Evolutionary conservation across 2,113 vertebrate genomes (phyloP), one percentile per base, ranked within the genome.

Genomic region (Circaetus gallicus): DNA sequence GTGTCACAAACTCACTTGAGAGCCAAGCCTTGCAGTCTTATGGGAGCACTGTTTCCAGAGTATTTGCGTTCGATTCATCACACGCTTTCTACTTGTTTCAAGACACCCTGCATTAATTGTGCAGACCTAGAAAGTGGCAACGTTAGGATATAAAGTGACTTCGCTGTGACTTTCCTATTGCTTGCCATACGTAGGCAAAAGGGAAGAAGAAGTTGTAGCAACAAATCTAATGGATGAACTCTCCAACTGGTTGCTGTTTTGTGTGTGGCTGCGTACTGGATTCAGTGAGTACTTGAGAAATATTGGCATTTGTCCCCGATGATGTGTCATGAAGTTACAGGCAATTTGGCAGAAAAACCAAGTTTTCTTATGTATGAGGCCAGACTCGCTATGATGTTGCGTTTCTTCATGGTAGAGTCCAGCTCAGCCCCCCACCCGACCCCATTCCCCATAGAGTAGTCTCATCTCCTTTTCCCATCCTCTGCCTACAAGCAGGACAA

Each of bases 241-340:
- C 58, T 72, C 59, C 8, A 16, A 56, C 53, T 74, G 28, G 26
- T 83, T 58, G 50, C 86, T 89, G 38, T 43, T 95, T 76, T 87
- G 62, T 79, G 58, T 79, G 81, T 91, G 84, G 40, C 77, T 85
- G 15, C n/a, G 7, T 31, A 38, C 47, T 63, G 92, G 38, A 69
- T 62, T 88, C 50, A 70, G 55, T 8, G 24, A 95, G 92, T 73
- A 42, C 71, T 92, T 87, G 49, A 87, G 73, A 85, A 95, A 76
- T 87, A 73, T 2, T 96, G 95, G 77, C 86, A 36, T 92, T 93
- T 96, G 89, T 91, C 91, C 93, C 62, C 36, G 19, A 31, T 76
- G 78, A 91, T 63, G 84, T 85, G 63, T 88, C 70, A 53, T 77
- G 62, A 91, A 82, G 78, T 82, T 95, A 53, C 82, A 92, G 55